phyloP scores from a whole-genome alignment of 1,140 invertebrate genomes.

The Glomeris maerens region DNA sequence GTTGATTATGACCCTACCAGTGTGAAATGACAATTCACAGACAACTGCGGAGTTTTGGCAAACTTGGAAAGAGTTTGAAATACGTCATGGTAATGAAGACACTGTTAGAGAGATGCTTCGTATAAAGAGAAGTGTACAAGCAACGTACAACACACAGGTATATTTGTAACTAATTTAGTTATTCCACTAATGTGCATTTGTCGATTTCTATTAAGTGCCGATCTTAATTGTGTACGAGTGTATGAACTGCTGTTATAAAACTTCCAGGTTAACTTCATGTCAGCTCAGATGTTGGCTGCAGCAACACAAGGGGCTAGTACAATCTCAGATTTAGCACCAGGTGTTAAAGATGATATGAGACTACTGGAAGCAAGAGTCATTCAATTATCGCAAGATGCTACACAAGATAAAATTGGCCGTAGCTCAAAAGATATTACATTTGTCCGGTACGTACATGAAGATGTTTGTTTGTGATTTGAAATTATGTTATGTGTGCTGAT shows the following conservation, averaged over 20 bases:
- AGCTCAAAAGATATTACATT: slow-evolving; percentile 30
- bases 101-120: slow-evolving; percentile 98
- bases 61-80: slow-evolving; percentile 99
- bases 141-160: slow-evolving; percentile 86
- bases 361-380: slow-evolving; percentile 69
- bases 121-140: slow-evolving; percentile 93
- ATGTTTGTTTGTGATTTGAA: background rate
- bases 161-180: background rate
- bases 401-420: slow-evolving; percentile 23
- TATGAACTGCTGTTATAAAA: too few relatives aligned
- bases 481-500: slow-evolving; percentile 23
- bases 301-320: slow-evolving; percentile 44
- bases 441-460: slow-evolving; percentile 25
- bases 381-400: slow-evolving; percentile 31
- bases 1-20: background rate
- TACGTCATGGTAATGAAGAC: slow-evolving; percentile 98
- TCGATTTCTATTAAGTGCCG: slow-evolving; percentile 9
- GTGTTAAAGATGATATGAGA: slow-evolving; percentile 68
- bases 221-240: background rate
- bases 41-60: slow-evolving; percentile 91
- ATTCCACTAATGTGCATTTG: slow-evolving; percentile 5
- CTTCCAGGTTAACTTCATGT: slow-evolving; percentile 76
- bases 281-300: slow-evolving; percentile 82
- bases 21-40: slow-evolving; percentile 26
- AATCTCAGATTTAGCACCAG: slow-evolving; percentile 47